Base-by-base conservation (phyloP, 2,113 vertebrate genomes). In the Notechis scutatus region DNA sequence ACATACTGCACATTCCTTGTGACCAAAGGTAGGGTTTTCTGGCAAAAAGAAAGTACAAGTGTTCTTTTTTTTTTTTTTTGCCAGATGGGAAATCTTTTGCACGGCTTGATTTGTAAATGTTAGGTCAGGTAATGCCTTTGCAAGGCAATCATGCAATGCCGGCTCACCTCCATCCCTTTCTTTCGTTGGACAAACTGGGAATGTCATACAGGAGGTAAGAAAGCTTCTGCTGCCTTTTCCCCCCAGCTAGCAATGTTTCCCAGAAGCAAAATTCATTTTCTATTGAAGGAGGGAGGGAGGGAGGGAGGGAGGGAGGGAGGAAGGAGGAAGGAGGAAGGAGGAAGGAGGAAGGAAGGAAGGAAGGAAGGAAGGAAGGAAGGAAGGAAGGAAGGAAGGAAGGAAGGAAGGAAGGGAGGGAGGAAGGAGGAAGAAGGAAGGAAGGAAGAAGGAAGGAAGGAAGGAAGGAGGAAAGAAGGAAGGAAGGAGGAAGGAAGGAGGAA, bases 161-260 rank as follows among this genome's bases (percentile, higher is more conserved):
- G 61, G 88, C 69, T 85, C 54, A 59, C 45, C 42, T 59, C 47
- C 52, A 21, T n/a, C 55, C 34, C 88, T 47, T 90, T 12, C 69
- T 59, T 93, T 61, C 23, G 59, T 93, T 64, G 85, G 47, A 20
- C 64, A 0, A 89, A 26, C 2, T 64, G 15, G 21, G 85, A 93
- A 2, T 20, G 69, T 9, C 89, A 90, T 12, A 0, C 0, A 0
- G 6, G 23, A 2, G 47, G 42, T 26, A 55, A 24, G 20, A 85
- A 14, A 59, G 4, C 0, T 26, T n/a, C 1, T 59, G 21, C 86
- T 29, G 24, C 54, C 45, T 2, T 74, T 61, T 15, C 21, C 3
- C 92, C 0, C 24, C 55, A 4, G 4, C 5, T 1, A 34, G n/a
- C 12, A 24, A 69, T 59, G n/a, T 23, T 18, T 23, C 52, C 85